These are phyloP conservation scores for Gymnobelideus leadbeateri DNA, from an alignment of 2,113 vertebrate species.

Conservation along the genomic window DNA sequence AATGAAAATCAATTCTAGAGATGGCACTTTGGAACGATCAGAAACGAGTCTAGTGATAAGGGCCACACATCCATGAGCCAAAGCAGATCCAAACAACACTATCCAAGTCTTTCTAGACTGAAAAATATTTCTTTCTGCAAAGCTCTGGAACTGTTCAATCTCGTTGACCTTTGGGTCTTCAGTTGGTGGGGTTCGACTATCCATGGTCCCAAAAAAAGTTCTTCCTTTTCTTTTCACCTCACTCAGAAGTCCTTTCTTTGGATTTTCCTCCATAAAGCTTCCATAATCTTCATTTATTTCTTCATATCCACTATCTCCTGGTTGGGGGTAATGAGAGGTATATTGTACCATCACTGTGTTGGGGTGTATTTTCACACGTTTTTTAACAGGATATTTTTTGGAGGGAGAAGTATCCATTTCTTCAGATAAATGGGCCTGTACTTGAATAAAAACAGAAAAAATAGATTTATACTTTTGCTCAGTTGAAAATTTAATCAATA, in stretches of 20 bases:
- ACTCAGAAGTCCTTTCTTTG: slow-evolving; percentile 89
- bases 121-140: slow-evolving; percentile 90
- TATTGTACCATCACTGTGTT: slow-evolving; percentile 97
- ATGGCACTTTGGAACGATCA: slow-evolving; percentile 97
- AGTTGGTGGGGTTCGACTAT: slow-evolving; percentile 84
- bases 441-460: slow-evolving; percentile 56
- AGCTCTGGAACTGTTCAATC: slow-evolving; percentile 88
- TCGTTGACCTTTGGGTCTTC: slow-evolving; percentile 84
- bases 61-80: slow-evolving; percentile 96
- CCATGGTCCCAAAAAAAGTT: slow-evolving; percentile 93
- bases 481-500: slow-evolving; percentile 39
- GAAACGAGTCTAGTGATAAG: slow-evolving; percentile 95
- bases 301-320: slow-evolving; percentile 93
- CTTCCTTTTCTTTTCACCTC: slow-evolving; percentile 88
- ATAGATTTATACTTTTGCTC: slow-evolving; percentile 57
- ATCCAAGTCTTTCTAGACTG: slow-evolving; percentile 94
- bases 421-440: slow-evolving; percentile 67
- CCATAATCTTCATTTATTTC: slow-evolving; percentile 92
- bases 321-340: slow-evolving; percentile 95
- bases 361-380: slow-evolving; percentile 97
- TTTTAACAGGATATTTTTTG: slow-evolving; percentile 91
- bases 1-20: slow-evolving; percentile 97
- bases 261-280: slow-evolving; percentile 91
- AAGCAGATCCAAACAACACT: slow-evolving; percentile 94
- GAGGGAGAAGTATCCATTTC: slow-evolving; percentile 91